phyloP scores from a whole-genome alignment of 2,113 vertebrate genomes.

The Lophochroa leadbeateri region DNA sequence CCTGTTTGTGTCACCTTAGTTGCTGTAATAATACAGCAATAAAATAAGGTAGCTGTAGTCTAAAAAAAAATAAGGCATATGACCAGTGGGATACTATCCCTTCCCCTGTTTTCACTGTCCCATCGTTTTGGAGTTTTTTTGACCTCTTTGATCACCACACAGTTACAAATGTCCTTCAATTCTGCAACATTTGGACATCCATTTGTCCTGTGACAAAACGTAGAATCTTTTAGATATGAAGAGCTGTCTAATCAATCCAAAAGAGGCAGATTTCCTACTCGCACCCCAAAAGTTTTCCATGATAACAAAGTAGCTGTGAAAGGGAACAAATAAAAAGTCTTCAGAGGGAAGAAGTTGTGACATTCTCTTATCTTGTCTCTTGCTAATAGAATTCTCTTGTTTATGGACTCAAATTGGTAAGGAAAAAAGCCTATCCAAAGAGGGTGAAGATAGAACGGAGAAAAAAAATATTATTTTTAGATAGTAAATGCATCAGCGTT shows the following conservation, averaged over 20 bases:
- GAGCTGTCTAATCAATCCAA: background rate
- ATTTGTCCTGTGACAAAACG: background rate
- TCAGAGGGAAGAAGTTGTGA: background rate
- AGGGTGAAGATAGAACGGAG: background rate
- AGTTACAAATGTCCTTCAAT: background rate
- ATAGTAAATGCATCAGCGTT: background rate
- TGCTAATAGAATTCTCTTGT: background rate
- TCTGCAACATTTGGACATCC: background rate
- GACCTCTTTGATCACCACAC: background rate
- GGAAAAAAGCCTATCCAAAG: background rate
- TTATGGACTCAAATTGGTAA: background rate
- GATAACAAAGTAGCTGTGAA: background rate
- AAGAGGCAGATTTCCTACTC: background rate
- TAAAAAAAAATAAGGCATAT: background rate
- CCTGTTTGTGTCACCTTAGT: background rate
- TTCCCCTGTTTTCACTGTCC: background rate
- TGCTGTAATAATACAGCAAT: background rate
- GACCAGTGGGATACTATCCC: background rate
- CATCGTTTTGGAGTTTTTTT: fast-evolving
- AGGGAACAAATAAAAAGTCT: background rate
- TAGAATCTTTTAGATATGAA: background rate
- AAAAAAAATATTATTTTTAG: background rate
- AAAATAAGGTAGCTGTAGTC: background rate
- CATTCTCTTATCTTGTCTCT: background rate
- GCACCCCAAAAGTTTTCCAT: background rate